Evolutionary conservation across 2,888 invertebrate genomes (phyloP).

Genomic region (Phalera bucephala): DNA sequence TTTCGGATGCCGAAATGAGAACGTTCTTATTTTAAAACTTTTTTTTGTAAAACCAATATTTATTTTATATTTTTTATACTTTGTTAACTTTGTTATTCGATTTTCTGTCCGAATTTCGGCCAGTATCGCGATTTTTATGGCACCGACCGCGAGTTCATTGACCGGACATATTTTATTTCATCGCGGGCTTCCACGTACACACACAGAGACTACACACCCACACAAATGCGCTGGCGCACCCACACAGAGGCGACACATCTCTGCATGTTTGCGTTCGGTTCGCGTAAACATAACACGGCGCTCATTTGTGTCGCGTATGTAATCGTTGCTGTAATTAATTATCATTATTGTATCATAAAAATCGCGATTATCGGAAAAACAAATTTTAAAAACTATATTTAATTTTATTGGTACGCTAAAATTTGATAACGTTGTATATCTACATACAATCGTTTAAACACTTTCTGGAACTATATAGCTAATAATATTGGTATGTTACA

Average conservation of each 20-base stretch:
- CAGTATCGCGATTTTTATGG: conserved; percentile 82
- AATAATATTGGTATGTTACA: conserved; percentile 3
- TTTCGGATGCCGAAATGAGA: conserved; percentile 31
- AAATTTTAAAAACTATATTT: conserved; percentile 32
- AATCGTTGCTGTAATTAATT: conserved; percentile 62
- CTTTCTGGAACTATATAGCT: conserved; percentile 19
- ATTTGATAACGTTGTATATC: conserved; percentile 27
- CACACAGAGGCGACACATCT: conserved; percentile 58
- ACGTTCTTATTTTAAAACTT: conserved; percentile 24
- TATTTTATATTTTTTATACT: conserved; percentile 18
- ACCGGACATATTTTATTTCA: conserved; percentile 84
- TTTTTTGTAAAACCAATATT: conserved; percentile 7
- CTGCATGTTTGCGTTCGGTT: conserved; percentile 71
- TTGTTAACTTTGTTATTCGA: conserved; percentile 42
- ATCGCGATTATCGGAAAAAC: conserved; percentile 25
- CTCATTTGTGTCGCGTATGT: conserved; percentile 65
- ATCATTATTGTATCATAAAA: conserved; percentile 49
- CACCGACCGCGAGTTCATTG: conserved; percentile 79
- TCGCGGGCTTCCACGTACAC: conserved; percentile 82
- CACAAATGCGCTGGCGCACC: conserved; percentile 54
- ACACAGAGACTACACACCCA: conserved; percentile 67
- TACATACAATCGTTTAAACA: conserved; percentile 13
- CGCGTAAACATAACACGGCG: conserved; percentile 68
- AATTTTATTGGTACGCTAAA: conserved; percentile 17
- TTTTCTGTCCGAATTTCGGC: conserved; percentile 75